Base-by-base conservation (phyloP, 2,797 vertebrate species). In the Furcifer pardalis region DNA sequence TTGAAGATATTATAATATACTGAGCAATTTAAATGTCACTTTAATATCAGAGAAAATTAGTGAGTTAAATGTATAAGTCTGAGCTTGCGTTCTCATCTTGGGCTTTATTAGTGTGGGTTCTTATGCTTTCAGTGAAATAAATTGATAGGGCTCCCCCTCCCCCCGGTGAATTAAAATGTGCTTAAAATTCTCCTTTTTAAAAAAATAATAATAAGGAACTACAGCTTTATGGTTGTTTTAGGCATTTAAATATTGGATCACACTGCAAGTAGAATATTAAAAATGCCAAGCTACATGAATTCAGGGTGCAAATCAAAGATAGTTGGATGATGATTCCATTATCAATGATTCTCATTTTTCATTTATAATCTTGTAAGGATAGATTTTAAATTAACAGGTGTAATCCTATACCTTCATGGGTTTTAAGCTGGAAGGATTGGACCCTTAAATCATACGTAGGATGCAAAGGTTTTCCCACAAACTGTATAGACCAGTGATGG, bases 1-100 rank as follows among this genome's bases (percentile, higher is more conserved):
- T 0, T 21, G 74, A 92, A 66, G 85, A 30, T 89, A 85, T 93
- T 94, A 93, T 91, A 91, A 91, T 89, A 92, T 52, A 81, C 86
- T 85, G 75, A 89, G 89, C 87, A 91, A 90, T 93, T 94, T 94
- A 90, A 91, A 87, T 86, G 85, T 88, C 84, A 84, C 37, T 84
- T 88, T 83, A 91, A 88, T 63, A 68, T 79, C 77, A 78, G n/a
- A 82, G 77, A 90, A 84, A 83, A 62, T n/a, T 90, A 89, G 81
- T 82, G 81, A 88, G 90, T 89, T 90, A 13, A 87, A 88, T 84
- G 88, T 93, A 37, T 1, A 25, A 0, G 32, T 78, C 66, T 44
- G 62, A 46, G 40, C 30, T 2, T 40, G 17, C 40, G 76, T 86
- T 88, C 46, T 90, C 76, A 21, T 1, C 83, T 73, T 40, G 35